Percentiles rank a stretch among this genome's conserved stretches.
Conservation (phyloP, 2,888 invertebrate genomes). For the Tanaodytes sp. region DNA sequence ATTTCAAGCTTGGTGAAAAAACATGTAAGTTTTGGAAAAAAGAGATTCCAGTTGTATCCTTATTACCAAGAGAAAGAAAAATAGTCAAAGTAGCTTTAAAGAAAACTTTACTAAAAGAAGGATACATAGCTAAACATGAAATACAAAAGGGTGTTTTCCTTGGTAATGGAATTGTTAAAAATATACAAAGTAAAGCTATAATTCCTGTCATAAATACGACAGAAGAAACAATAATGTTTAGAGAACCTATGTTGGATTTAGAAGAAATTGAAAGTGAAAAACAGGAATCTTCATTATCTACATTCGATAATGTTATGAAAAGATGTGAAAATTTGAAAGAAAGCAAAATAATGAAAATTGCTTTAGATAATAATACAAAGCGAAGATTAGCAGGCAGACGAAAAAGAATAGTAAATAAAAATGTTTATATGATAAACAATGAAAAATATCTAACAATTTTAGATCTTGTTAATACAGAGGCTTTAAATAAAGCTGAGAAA, state of each 20-base stretch:
- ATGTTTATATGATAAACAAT: neutral
- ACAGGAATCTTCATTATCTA: no score
- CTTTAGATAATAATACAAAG: no score
- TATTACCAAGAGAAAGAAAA: no score
- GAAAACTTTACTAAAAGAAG: neutral
- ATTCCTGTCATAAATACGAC: constrained; percentile 16
- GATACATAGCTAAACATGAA: neutral
- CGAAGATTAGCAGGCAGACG: no score
- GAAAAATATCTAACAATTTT: neutral
- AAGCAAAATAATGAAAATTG: no score
- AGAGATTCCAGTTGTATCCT: no score
- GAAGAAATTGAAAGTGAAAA: constrained; percentile 15
- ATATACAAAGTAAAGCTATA: constrained; percentile 3
- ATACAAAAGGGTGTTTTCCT: neutral
- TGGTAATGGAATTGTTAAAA: neutral
- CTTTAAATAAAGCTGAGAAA: neutral
- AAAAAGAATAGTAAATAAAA: neutral
- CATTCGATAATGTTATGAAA: no score
- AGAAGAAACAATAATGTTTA: constrained; percentile 3
- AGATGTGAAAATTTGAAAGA: no score
- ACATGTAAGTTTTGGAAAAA: no score
- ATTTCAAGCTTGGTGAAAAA: no score
- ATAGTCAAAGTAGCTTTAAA: neutral
- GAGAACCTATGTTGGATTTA: neutral
- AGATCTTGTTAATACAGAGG: neutral